Conservation (phyloP, 2,113 vertebrate species). For the Leptobrachium ailaonicum region DNA sequence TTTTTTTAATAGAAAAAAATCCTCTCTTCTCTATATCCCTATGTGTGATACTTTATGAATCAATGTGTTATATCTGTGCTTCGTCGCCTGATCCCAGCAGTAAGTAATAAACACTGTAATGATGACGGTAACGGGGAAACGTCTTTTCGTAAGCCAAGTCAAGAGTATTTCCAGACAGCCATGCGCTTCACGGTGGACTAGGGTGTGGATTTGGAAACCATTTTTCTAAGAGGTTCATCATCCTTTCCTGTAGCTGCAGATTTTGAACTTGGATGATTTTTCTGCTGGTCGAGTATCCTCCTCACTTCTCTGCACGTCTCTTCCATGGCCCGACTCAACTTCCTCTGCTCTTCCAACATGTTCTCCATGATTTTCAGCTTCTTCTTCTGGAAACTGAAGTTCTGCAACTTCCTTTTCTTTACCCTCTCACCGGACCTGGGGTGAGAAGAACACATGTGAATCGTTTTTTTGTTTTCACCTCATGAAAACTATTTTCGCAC, state of each 20-base stretch:
- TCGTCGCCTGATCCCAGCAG: neutral
- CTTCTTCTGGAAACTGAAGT: constrained; percentile 78
- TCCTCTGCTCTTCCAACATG: constrained; percentile 89
- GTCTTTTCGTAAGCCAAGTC: no score
- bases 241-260: constrained; percentile 92
- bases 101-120: no score
- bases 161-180: no score
- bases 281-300: constrained; percentile 90
- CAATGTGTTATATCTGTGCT: neutral
- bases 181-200: constrained; percentile 54
- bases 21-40: no score
- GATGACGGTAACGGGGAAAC: no score
- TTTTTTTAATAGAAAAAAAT: no score
- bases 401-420: constrained; percentile 71
- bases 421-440: constrained; percentile 80
- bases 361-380: constrained; percentile 89
- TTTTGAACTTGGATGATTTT: constrained; percentile 93
- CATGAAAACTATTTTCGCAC: no score
- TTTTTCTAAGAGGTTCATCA: constrained; percentile 95
- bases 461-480: no score
- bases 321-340: constrained; percentile 84
- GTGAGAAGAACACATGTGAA: neutral
- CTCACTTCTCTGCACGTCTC: constrained; percentile 91
- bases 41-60: no score
- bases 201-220: constrained; percentile 76